Base-by-base conservation (phyloP, 2,797 vertebrate species). In the Tympanoctomys barrerae region DNA sequence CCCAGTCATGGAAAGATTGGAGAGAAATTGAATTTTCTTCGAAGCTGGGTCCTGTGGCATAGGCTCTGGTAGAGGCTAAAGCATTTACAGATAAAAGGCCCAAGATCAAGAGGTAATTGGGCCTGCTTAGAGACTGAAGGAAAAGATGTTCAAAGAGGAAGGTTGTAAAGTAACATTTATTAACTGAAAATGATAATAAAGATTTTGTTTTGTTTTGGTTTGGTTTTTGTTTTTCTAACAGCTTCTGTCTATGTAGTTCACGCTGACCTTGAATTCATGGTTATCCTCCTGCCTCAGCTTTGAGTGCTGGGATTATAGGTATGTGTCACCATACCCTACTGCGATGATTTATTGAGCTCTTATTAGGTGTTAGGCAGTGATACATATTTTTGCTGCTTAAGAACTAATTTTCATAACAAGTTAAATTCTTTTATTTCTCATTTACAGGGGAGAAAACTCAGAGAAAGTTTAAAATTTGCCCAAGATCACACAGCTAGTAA, bases 371-470 rank as follows among this genome's bases (percentile, higher is more conserved):
- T 90, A 83, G n/a, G 42, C 82, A n/a, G 62, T 59, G 7, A 82
- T 91, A 59, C 75, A 75, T 31, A 61, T 78, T 83, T 36, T 79
- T 89, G 49, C 83, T 18, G 1, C 57, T 95, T 81, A 94, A 42
- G 59, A 89, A 89, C 33, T 89, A 61, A 70, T 94, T 93, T 19
- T 89, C 33, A n/a, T 18, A 70, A 52, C 59, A 82, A 36, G 49
- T 13, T 91, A 54, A 22, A 22, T 80, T 93, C 52, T 93, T 80
- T 86, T 33, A 87, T 81, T 62, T 39, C 16, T 28, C 42, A 24
- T 89, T 83, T 95, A 86, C 10, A 75, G 68, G 73, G 62, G 24
- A 82, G 36, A 33, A 95, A 92, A 82, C 18, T 80, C 39, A 68
- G n/a, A 85, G 22, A 36, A 26, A 87, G 52, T 62, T 64, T 89